Evolutionary conservation across 2,888 invertebrate species (phyloP).

Genomic region (Trissolcus japonicus): DNA sequence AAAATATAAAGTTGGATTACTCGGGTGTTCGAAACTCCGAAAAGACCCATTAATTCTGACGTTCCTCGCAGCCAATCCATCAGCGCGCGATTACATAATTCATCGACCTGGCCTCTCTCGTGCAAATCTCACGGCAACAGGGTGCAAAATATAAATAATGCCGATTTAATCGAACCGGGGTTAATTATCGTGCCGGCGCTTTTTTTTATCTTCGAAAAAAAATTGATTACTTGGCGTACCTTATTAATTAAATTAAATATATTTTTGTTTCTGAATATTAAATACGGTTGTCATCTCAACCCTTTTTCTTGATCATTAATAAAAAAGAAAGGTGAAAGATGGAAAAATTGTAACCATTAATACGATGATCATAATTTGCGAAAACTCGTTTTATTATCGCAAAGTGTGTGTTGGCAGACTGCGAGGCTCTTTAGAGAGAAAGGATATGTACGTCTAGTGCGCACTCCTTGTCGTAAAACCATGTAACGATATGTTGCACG

Average conservation of each 20-base stretch:
- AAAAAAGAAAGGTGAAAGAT: too few relatives aligned
- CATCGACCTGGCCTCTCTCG: conserved; percentile 35
- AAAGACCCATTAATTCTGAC: conserved; percentile 37
- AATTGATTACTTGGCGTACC: too few relatives aligned
- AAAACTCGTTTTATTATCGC: conserved; percentile 46
- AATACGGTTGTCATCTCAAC: too few relatives aligned
- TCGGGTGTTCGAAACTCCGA: conserved; percentile 16
- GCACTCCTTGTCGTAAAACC: conserved; percentile 42
- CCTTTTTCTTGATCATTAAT: too few relatives aligned
- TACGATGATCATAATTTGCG: conserved; percentile 45
- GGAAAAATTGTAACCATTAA: too few relatives aligned
- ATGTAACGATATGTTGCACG: conserved; percentile 35
- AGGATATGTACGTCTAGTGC: conserved; percentile 30
- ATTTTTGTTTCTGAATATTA: too few relatives aligned
- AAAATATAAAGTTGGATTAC: conserved; percentile 25
- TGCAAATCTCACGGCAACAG: conserved; percentile 32
- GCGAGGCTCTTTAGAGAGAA: conserved; percentile 20
- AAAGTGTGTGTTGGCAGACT: conserved; percentile 6
- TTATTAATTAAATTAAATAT: too few relatives aligned
- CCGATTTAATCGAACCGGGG: conserved; percentile 46
- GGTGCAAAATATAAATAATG: conserved; percentile 43
- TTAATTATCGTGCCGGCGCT: conserved; percentile 37
- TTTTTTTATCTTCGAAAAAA: conserved; percentile 32
- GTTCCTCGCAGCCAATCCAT: conserved; percentile 39
- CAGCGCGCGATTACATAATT: conserved; percentile 41